Base-by-base conservation (phyloP, 92 coral and sea anemone species). In the Zoanthus sociatus region DNA sequence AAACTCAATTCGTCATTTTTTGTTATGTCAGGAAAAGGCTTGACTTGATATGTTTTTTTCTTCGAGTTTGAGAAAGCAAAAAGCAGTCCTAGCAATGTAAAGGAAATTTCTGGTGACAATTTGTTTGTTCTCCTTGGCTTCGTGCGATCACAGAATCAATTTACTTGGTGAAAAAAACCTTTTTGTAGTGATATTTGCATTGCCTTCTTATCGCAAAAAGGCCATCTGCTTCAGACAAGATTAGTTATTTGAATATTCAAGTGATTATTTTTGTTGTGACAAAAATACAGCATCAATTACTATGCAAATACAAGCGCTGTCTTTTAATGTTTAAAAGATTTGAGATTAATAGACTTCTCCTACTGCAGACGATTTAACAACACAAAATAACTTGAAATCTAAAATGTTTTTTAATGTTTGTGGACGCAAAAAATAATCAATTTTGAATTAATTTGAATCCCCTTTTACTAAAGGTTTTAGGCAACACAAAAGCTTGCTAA, bases 251-350 rank as follows among this genome's bases (percentile, higher is more conserved):
- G 66, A 66, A 81, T 81, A 81, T 81, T 71, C 75, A 21, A 81
- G 66, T 45, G 58, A 79, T 63, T 61, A 18, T 64, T 17, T 79
- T 79, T 37, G 20, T 3, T 79, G 37, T 79, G 10, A 54, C 55
- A 50, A 45, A 68, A 79, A 30, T 54, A 44, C 61, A 12, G 46
- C 45, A 81, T 21, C 85, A 42, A 20, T 67, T 60, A 81, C 46
- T 81, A 81, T 81, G 85, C 85, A 81, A 81, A 81, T 81, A 47
- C 4, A 51, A 37, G 53, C 85, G 6, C 9, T 64, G 66, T 81
- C 63, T 60, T n/a, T 64, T 81, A 46, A 81, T 66, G 85, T 81
- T 64, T 79, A 63, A 79, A 26, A 79, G 84, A 63, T 81, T 81
- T 21, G 7, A 46, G 85, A 81, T 61, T 64, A 64, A 81, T 46